Percentiles rank a stretch among this genome's conserved stretches.
Conservation (phyloP, 2,797 vertebrate genomes). For the Esox lucius region DNA sequence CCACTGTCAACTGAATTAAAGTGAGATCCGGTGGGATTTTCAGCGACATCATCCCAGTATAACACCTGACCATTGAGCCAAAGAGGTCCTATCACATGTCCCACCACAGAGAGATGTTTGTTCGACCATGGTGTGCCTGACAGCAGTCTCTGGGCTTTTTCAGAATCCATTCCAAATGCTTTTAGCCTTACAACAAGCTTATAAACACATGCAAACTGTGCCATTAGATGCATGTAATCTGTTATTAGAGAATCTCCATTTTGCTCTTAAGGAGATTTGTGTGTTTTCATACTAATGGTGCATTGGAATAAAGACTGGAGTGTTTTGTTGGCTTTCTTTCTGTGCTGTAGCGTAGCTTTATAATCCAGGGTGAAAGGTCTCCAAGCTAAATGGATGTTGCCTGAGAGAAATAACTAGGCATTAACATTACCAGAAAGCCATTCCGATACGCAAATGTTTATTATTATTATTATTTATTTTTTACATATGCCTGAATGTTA, state of each 20-base stretch:
- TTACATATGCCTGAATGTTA: conserved; percentile 63
- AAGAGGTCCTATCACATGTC: background rate
- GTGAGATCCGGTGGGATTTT: background rate
- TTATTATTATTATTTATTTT: conserved; percentile 35
- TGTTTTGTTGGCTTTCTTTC: conserved; percentile 62
- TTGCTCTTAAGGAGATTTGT: conserved; percentile 61
- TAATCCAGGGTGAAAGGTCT: conserved; percentile 58
- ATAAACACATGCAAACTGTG: conserved; percentile 53
- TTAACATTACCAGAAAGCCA: conserved; percentile 51
- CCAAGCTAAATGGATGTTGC: conserved; percentile 54
- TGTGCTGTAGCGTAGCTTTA: conserved; percentile 26
- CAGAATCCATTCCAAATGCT: conserved; percentile 37
- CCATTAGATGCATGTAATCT: conserved; percentile 67
- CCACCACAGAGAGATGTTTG: background rate
- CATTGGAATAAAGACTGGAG: conserved; percentile 48
- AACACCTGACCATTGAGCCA: background rate
- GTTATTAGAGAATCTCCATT: conserved; percentile 57
- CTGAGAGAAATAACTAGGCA: conserved; percentile 41
- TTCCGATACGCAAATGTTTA: conserved; percentile 45
- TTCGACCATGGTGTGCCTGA: conserved; percentile 6
- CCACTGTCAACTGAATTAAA: background rate
- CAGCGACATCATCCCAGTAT: background rate
- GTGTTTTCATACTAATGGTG: conserved; percentile 52
- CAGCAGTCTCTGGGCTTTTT: conserved; percentile 37
- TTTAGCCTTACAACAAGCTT: conserved; percentile 50